phyloP scores from a whole-genome alignment of 2,888 invertebrate genomes.

The Micropterix aruncella region DNA sequence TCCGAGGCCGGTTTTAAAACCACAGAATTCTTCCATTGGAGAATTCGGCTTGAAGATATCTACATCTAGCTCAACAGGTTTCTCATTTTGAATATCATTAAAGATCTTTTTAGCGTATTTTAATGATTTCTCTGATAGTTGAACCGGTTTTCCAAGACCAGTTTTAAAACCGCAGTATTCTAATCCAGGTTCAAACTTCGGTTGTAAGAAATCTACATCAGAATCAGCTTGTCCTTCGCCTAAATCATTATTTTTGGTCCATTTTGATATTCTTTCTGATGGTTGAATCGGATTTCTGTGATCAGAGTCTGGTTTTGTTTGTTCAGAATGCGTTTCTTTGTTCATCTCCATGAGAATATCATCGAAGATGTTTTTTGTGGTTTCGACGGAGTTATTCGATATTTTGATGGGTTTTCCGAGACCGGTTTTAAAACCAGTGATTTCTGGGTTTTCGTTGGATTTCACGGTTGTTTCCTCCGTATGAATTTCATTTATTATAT shows the following conservation, averaged over 20 bases:
- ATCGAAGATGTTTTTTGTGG: background rate
- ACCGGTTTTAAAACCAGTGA: background rate
- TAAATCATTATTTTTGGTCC: too few relatives aligned
- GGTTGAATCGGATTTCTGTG: too few relatives aligned
- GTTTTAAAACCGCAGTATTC: background rate
- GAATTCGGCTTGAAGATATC: too few relatives aligned
- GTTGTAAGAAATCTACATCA: too few relatives aligned
- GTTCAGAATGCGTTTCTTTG: background rate
- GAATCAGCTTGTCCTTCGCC: too few relatives aligned
- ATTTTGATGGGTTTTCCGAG: background rate
- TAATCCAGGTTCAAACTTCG: background rate
- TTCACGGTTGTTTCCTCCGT: background rate
- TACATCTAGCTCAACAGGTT: background rate
- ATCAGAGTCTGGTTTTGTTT: background rate
- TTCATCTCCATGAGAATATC: background rate
- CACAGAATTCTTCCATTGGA: background rate
- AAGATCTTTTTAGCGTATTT: background rate
- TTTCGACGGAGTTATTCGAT: background rate
- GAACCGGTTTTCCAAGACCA: background rate
- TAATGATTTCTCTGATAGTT: background rate
- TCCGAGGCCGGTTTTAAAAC: too few relatives aligned
- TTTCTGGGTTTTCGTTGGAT: background rate
- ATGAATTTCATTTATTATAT: background rate
- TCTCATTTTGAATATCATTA: background rate
- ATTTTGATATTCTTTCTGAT: too few relatives aligned